Evolutionary conservation across 2,888 invertebrate genomes (phyloP).

Genomic region (Cerastis rubricosa): DNA sequence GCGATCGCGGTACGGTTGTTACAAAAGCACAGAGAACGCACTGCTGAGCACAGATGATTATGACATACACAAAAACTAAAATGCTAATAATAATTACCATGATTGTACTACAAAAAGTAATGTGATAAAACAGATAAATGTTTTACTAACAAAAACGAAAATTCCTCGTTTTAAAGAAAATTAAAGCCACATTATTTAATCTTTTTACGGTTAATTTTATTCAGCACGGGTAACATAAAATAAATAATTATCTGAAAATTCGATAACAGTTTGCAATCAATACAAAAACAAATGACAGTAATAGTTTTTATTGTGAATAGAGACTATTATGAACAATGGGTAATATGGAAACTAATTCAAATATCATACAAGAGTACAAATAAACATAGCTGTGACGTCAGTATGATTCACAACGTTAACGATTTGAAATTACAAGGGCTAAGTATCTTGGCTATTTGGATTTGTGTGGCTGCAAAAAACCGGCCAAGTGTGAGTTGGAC

Average conservation of each 20-base stretch:
- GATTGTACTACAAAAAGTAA: neutral
- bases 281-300: constrained; percentile 34
- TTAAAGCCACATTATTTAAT: neutral
- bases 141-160: neutral
- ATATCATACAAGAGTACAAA: constrained; percentile 22
- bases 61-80: neutral
- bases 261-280: constrained; percentile 18
- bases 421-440: constrained; percentile 10
- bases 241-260: neutral
- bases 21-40: too few relatives aligned
- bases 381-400: constrained; percentile 19
- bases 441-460: neutral
- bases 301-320: constrained; percentile 48
- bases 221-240: neutral
- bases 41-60: too few relatives aligned
- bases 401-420: constrained; percentile 10
- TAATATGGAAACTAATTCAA: constrained; percentile 29
- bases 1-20: too few relatives aligned
- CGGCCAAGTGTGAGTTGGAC: too few relatives aligned
- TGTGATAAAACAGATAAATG: neutral
- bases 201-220: neutral
- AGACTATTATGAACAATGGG: constrained; percentile 23
- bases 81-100: neutral
- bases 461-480: neutral
- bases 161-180: neutral